These are phyloP conservation scores for Physocephala rufipes DNA, from an alignment of 2,888 invertebrate species.

Conservation along the genomic window DNA sequence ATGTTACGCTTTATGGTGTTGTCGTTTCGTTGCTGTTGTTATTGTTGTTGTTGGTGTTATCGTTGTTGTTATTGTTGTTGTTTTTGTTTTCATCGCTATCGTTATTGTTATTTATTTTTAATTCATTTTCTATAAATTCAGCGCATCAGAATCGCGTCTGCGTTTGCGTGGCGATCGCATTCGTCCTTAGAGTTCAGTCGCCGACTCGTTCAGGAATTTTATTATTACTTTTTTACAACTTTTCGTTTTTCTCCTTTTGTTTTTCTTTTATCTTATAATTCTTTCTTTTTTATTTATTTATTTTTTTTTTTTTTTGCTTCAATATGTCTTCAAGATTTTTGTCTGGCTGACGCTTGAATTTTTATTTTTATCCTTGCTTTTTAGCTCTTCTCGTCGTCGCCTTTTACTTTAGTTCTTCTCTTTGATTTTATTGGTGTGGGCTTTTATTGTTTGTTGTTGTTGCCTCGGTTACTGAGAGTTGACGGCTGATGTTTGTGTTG, in stretches of 20 bases:
- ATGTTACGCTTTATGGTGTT: background rate
- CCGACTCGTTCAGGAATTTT: conserved; percentile 37
- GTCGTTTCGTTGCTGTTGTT: background rate
- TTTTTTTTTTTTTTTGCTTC: background rate
- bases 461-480: conserved; percentile 17
- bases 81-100: background rate
- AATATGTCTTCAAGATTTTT: background rate
- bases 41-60: background rate
- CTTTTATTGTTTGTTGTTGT: conserved; percentile 27
- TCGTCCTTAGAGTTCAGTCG: conserved; percentile 9
- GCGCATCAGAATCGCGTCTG: conserved; percentile 17
- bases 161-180: conserved; percentile 7
- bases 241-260: conserved; percentile 3
- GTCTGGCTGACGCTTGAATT: background rate
- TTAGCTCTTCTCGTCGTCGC: background rate
- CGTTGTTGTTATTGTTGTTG: background rate
- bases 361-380: conserved; percentile 26
- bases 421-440: conserved; percentile 4
- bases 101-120: conserved; percentile 28
- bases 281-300: conserved; percentile 6
- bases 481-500: conserved; percentile 28
- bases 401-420: conserved; percentile 19
- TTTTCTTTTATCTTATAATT: conserved; percentile 11
- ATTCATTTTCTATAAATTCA: conserved; percentile 31
- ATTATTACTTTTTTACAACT: conserved; percentile 27